phyloP scores from a whole-genome alignment of 2,113 vertebrate genomes.

The Natator depressus region DNA sequence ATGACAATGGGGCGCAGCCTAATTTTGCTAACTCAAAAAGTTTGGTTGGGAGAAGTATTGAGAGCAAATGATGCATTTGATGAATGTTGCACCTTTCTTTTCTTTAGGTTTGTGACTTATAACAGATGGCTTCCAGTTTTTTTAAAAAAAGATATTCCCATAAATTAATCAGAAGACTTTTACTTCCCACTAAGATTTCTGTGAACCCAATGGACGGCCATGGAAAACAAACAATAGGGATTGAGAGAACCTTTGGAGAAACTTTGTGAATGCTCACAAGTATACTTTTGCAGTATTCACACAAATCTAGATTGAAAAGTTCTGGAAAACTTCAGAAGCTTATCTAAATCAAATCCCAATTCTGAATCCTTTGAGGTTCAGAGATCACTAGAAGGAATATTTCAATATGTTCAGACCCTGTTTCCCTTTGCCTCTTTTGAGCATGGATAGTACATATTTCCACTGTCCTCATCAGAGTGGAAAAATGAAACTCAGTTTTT shows the following conservation, averaged over 20 bases:
- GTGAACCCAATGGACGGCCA: accelerated
- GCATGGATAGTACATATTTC: background rate
- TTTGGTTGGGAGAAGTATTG: background rate
- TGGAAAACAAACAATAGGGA: background rate
- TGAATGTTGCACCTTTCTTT: background rate
- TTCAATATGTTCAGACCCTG: accelerated
- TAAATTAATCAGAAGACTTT: accelerated
- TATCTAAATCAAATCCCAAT: background rate
- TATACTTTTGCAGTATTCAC: background rate
- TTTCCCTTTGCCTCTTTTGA: background rate
- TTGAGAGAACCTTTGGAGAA: background rate
- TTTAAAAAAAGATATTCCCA: accelerated
- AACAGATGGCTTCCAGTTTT: background rate
- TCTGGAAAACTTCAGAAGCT: background rate
- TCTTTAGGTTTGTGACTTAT: background rate
- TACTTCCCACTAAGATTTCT: accelerated
- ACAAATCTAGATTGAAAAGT: background rate
- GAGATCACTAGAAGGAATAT: background rate
- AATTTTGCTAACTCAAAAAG: background rate
- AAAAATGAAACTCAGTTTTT: constrained; percentile 1
- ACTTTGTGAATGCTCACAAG: background rate
- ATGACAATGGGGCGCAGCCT: background rate
- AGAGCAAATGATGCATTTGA: background rate
- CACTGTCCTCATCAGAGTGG: background rate
- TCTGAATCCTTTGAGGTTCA: background rate